phyloP scores from a whole-genome alignment of 2,888 invertebrate species.

The Melipona beecheii region DNA sequence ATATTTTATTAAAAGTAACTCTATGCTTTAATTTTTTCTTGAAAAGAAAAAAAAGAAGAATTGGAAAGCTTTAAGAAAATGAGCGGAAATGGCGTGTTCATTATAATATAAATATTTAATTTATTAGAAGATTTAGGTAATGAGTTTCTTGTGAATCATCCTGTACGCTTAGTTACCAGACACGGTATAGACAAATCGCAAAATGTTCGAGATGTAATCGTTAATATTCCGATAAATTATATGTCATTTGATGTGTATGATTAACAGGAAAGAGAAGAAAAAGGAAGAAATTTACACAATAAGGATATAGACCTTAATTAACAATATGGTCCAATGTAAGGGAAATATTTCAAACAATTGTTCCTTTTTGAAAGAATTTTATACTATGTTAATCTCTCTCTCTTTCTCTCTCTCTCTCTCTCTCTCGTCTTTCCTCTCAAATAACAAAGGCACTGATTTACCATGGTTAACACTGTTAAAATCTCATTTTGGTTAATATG shows the following conservation, averaged over 20 bases:
- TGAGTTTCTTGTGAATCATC: slow-evolving; percentile 2
- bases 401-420: slow-evolving; percentile 20
- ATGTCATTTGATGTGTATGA: slow-evolving; percentile 37
- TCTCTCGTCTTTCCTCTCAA: slow-evolving; percentile 5
- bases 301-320: slow-evolving; percentile 42
- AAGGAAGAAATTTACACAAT: slow-evolving; percentile 15
- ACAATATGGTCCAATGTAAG: slow-evolving; percentile 49
- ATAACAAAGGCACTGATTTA: slow-evolving; percentile 37
- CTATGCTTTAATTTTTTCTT: neutral
- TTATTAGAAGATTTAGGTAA: neutral
- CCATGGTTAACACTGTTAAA: slow-evolving; percentile 3
- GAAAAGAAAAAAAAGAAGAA: neutral
- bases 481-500: slow-evolving; percentile 5
- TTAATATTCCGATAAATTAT: slow-evolving; percentile 42
- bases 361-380: slow-evolving; percentile 41
- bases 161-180: slow-evolving; percentile 52
- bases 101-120: neutral
- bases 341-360: slow-evolving; percentile 52
- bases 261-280: neutral
- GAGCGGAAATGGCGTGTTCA: neutral
- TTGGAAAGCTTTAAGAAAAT: neutral
- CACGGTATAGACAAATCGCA: slow-evolving; percentile 57
- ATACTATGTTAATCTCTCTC: slow-evolving; percentile 31
- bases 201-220: slow-evolving; percentile 46
- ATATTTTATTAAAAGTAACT: neutral